These are phyloP conservation scores for Phasianus colchicus DNA, from an alignment of 2,113 vertebrate species.

Conservation along the genomic window DNA sequence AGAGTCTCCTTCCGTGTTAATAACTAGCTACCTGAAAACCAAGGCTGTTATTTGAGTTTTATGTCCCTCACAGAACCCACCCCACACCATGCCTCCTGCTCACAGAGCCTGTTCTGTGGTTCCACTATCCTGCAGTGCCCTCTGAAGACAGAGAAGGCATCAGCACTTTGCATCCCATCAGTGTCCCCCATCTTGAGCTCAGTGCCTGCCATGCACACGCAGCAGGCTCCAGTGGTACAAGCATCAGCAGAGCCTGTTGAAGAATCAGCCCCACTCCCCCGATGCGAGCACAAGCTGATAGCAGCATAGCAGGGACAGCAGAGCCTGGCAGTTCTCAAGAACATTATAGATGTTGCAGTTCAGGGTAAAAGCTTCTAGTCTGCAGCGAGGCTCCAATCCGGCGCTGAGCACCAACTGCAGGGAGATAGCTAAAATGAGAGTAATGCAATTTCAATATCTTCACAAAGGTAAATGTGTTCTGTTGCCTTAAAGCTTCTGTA, in stretches of 20 bases:
- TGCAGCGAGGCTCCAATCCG: constrained; percentile 11
- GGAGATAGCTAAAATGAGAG: constrained; percentile 30
- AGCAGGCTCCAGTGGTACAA: neutral
- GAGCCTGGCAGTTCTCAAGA: neutral
- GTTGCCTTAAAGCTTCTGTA: constrained; percentile 67
- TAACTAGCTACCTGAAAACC: neutral
- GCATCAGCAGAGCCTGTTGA: neutral
- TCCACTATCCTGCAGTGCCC: neutral
- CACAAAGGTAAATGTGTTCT: constrained; percentile 66
- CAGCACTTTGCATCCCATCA: neutral
- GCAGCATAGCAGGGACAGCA: neutral
- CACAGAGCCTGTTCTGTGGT: neutral
- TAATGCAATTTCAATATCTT: constrained; percentile 23
- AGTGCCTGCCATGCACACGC: accelerated
- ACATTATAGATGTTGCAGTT: neutral
- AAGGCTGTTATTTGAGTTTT: neutral
- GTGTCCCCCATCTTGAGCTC: neutral
- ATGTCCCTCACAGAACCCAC: neutral
- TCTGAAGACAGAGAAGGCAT: neutral
- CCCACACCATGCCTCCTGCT: neutral
- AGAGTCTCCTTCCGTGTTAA: neutral
- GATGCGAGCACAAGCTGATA: neutral
- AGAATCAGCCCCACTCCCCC: neutral
- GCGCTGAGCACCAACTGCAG: neutral
- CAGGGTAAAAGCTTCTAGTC: neutral